A percentile compares a stretch with the other conserved stretches of the same genome.
These are phyloP conservation scores for Clepsis dumicolana DNA, from an alignment of 2,888 invertebrate genomes.

Conservation along the genomic window DNA sequence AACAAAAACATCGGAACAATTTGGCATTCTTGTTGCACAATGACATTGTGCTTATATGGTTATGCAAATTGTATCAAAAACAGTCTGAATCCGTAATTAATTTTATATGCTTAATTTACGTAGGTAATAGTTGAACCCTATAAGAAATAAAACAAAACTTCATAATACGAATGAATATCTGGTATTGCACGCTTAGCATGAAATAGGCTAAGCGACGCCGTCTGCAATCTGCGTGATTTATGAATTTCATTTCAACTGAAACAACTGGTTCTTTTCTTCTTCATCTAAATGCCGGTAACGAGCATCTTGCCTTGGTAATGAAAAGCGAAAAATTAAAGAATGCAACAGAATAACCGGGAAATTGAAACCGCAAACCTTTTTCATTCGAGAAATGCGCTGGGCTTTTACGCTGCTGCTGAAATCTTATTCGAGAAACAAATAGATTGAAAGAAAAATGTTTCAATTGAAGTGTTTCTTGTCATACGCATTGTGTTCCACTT, in stretches of 20 bases:
- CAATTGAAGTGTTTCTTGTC: not conserved
- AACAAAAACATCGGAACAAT: no score
- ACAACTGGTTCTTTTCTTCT: conserved; percentile 69
- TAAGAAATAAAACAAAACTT: no score
- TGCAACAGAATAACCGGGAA: conserved; percentile 66
- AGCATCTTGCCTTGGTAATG: conserved; percentile 73
- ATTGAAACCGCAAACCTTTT: conserved; percentile 76
- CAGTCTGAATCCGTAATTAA: no score
- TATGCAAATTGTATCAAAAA: no score
- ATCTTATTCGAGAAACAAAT: not conserved
- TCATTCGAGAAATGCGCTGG: conserved; percentile 60
- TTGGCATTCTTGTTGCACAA: no score
- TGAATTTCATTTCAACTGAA: conserved; percentile 75
- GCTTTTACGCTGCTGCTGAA: conserved; percentile 34
- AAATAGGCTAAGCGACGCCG: conserved; percentile 69
- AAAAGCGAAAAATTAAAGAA: conserved; percentile 59
- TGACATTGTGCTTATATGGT: no score
- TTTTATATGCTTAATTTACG: no score
- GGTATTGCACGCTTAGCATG: conserved; percentile 56
- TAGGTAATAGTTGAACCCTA: no score
- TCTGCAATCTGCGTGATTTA: conserved; percentile 75
- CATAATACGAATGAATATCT: no score
- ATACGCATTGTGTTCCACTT: no score
- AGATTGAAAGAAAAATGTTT: not conserved
- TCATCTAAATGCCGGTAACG: conserved; percentile 72